Base-by-base conservation (phyloP, 2,113 vertebrate genomes). In the Willisornis vidua region DNA sequence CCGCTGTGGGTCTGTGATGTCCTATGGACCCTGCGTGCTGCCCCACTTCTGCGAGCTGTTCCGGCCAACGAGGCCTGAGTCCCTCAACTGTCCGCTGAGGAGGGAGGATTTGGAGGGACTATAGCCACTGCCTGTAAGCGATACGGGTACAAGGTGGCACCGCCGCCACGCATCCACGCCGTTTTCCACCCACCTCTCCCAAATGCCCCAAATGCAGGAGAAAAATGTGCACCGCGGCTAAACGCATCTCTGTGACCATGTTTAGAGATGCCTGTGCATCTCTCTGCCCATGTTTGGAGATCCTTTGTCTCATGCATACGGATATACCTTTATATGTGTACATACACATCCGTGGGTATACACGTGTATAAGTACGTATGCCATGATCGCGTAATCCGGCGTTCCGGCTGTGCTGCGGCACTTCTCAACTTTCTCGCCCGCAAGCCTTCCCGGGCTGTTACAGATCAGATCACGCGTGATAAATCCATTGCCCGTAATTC, bases 301-400 rank as follows among this genome's bases (percentile, higher is more conserved):
- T 37, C n/a, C 37, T 33, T 10, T 62, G 59, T 16, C 13, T 72
- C 22, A 3, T 24, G 16, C n/a, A 1, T 45, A 9, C 3, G 41
- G 19, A 10, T 15, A 19, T 8, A 25, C 15, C 2, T 37, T 31
- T 65, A 3, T 70, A 7, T n/a, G 4, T 9, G 9, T 58, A 3
- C 46, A 1, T 5, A 20, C 37, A 13, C 25, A 9, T 26, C 7
- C 3, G 1, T 7, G 29, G 2, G 3, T 20, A 6, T 28, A 12
- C 41, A 19, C n/a, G 14, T 31, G 61, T 35, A 6, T 31, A 58
- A 77, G 33, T 6, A 45, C 24, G 35, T 5, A 8, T 28, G 12
- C 12, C 29, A 18, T n/a, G 52, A 72, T 57, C 11, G 13, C 26
- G 7, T 35, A 5, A 29, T 28, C 19, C 22, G 8, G 48, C 6